Conservation (phyloP, 2,888 invertebrate genomes). For the Coenonympha arcania region DNA sequence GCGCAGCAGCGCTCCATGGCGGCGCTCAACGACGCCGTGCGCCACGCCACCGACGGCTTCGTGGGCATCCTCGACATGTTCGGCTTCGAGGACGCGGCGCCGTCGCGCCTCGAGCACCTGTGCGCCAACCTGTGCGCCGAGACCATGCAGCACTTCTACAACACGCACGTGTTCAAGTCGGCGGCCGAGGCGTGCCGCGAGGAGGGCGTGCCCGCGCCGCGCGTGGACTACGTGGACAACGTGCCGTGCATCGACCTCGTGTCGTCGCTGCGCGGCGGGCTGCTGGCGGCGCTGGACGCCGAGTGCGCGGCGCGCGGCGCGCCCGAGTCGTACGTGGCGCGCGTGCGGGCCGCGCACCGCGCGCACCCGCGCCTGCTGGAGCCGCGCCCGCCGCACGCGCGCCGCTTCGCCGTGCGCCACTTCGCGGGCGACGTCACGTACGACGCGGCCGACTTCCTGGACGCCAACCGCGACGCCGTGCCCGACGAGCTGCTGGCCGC, state of each 20-base stretch:
- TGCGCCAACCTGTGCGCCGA: constrained; percentile 97
- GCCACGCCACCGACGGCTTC: constrained; percentile 95
- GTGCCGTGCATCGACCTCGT: constrained; percentile 97
- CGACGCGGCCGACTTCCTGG: constrained; percentile 90
- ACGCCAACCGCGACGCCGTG: constrained; percentile 92
- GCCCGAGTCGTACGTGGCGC: constrained; percentile 66
- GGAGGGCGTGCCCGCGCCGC: constrained; percentile 92
- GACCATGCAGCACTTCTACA: constrained; percentile 98
- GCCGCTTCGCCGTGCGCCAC: constrained; percentile 92
- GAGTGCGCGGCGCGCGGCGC: constrained; percentile 90
- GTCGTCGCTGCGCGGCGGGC: constrained; percentile 91
- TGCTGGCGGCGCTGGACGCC: constrained; percentile 92
- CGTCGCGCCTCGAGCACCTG: constrained; percentile 91
- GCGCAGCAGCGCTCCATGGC: constrained; percentile 94
- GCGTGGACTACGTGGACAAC: constrained; percentile 95
- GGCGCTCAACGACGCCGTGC: constrained; percentile 91
- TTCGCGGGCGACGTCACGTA: constrained; percentile 85
- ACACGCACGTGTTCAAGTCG: constrained; percentile 93
- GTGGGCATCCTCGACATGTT: constrained; percentile 98
- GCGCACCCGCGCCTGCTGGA: constrained; percentile 87
- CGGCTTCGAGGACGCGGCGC: constrained; percentile 94
- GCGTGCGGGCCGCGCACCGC: constrained; percentile 54
- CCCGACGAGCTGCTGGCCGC: constrained; percentile 94
- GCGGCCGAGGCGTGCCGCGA: constrained; percentile 87
- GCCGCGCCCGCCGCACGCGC: constrained; percentile 83